Evolutionary conservation across 1,140 invertebrate species (phyloP), one percentile per base, ranked within the genome.

Genomic region (Stegodyphus dumicola): DNA sequence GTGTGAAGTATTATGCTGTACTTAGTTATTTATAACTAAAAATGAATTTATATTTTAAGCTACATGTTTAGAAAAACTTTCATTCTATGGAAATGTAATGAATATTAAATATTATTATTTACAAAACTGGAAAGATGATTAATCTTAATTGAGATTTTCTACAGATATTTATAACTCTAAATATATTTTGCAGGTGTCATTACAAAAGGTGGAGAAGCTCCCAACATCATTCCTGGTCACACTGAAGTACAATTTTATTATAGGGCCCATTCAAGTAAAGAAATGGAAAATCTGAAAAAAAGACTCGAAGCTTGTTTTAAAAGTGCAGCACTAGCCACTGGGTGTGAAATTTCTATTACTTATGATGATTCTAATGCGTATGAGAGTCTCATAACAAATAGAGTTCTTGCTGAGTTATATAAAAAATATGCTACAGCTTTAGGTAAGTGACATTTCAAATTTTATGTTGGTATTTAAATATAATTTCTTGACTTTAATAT

Each of bases 201-300:
- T 79, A 89, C 88, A 9, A 90, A 91, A 81, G 91, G 90, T 56
- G 91, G 91, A 17, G 81, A 79, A 7, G 88, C 88, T 54, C 89
- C 90, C 5, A 91, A 91, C 83, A 89, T 91, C 11, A 91, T 91
- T 17, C 91, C 91, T 15, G 89, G 90, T 17, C 77, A 89, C 51
- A 88, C 91, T 69, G 89, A 89, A 81, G 51, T 91, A 52, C 77
- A 88, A 70, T 90, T 89, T 67, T 89, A 89, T 76, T 75, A 89
- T 3, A 87, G 91, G 71, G 89, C 90, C 51, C 88, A 89, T 15
- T 89, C 76, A 13, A 87, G 86, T 67, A 13, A 52, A 15, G 90
- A 91, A 76, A 79, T 91, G 18, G 86, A 88, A 5, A 77, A 88
- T n/a, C 84, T 91, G 17, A 88, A 81, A 33, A 81, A 88, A 49